These are phyloP conservation scores for Elanoides forficatus DNA, from an alignment of 2,113 vertebrate genomes.

Conservation along the genomic window DNA sequence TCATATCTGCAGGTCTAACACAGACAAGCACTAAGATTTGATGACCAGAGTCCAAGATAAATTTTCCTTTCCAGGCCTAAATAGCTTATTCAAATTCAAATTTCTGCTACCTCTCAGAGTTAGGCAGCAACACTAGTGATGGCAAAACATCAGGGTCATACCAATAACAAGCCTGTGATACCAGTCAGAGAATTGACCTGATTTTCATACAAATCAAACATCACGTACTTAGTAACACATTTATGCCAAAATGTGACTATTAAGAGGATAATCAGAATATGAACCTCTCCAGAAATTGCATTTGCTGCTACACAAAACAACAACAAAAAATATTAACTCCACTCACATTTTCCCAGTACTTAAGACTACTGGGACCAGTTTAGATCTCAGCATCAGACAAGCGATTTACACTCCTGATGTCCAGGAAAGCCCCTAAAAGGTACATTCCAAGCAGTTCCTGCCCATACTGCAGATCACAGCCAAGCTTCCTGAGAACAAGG, in stretches of 20 bases:
- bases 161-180: neutral
- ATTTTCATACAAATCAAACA: neutral
- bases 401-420: neutral
- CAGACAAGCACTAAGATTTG: neutral
- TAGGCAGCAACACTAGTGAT: neutral
- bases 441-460: neutral
- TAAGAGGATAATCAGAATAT: neutral
- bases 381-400: neutral
- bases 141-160: neutral
- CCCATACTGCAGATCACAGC: neutral
- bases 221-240: neutral
- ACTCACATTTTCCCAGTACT: accelerated
- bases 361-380: neutral
- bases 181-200: neutral
- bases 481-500: neutral
- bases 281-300: neutral
- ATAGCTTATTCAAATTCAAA: neutral
- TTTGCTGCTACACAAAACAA: neutral
- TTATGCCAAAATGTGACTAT: neutral
- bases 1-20: neutral
- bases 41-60: neutral
- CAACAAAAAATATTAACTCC: neutral
- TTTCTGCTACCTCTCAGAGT: neutral
- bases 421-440: accelerated
- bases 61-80: neutral